Evolutionary conservation across 2,797 vertebrate genomes (phyloP).

Genomic region (Scolopax bukidnonensis): DNA sequence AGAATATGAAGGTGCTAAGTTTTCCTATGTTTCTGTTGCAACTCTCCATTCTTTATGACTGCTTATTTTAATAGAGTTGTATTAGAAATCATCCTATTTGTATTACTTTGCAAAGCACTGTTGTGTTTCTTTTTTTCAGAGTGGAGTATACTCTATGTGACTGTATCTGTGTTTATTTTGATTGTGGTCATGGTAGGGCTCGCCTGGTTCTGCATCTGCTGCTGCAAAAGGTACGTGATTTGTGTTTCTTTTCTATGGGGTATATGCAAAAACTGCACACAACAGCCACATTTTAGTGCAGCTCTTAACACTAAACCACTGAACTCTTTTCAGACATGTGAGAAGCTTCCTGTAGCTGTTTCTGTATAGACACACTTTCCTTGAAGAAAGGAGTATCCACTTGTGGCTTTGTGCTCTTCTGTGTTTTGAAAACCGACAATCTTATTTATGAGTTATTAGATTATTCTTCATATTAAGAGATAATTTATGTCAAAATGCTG

Average conservation of each 20-base stretch:
- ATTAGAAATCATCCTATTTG: background rate
- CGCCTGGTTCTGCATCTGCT: slow-evolving; percentile 87
- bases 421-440: background rate
- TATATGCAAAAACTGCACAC: background rate
- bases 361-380: background rate
- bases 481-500: background rate
- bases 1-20: background rate
- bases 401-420: background rate
- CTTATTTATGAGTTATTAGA: background rate
- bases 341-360: background rate
- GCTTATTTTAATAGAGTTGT: background rate
- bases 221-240: slow-evolving; percentile 86
- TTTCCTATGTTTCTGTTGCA: background rate
- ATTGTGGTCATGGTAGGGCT: slow-evolving; percentile 78
- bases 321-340: background rate
- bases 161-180: slow-evolving; percentile 79
- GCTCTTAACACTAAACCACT: background rate
- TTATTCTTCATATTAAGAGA: background rate
- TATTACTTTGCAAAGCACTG: background rate
- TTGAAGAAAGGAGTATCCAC: background rate
- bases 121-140: slow-evolving; percentile 79
- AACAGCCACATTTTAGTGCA: background rate
- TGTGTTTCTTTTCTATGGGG: background rate
- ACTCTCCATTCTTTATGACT: background rate
- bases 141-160: slow-evolving; percentile 89